Evolutionary conservation across 2,113 vertebrate species (phyloP), one percentile per base, ranked within the genome.

Genomic region (Fulmarus glacialis): DNA sequence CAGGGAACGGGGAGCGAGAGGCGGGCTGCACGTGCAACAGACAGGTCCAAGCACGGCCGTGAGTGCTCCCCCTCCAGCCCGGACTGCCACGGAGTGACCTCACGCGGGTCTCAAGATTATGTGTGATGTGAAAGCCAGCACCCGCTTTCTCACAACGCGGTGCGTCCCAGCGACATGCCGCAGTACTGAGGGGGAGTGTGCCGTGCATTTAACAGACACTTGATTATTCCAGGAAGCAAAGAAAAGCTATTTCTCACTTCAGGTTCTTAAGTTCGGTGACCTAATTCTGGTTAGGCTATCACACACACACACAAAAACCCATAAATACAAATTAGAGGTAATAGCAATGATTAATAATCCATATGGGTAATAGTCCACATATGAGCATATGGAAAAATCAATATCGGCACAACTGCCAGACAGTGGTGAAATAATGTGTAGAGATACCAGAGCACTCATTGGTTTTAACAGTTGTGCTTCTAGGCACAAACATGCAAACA

Each of bases 401-500:
- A 66, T 87, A 77, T n/a, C 3, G 0, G n/a, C 68, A 67, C 50
- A 93, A 85, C 23, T 48, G 52, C 77, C 81, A 85, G 83, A 91
- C 19, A 68, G 73, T 3, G 0, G 48, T 53, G 83, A 90, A 93
- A 95, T 58, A 78, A 88, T 2, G 11, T 24, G 8, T 6, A 55
- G 82, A 90, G 94, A 94, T 79, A 93, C 40, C 84, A 94, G 64
- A 91, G 68, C 63, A 45, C 53, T 85, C 1, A 0, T 3, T 53
- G 58, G 50, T 72, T 83, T 94, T 89, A 97, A 93, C 48, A 87
- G 73, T 91, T 78, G 17, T 73, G 80, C 81, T 97, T 93, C 87
- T n/a, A 95, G 81, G 87, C 66, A 91, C 70, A 93, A 93, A 93
- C 55, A 95, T 55, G 67, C 75, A 91, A 96, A 96, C 56, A 84